phyloP scores from a whole-genome alignment of 2,113 vertebrate species.

The Gallinago media region DNA sequence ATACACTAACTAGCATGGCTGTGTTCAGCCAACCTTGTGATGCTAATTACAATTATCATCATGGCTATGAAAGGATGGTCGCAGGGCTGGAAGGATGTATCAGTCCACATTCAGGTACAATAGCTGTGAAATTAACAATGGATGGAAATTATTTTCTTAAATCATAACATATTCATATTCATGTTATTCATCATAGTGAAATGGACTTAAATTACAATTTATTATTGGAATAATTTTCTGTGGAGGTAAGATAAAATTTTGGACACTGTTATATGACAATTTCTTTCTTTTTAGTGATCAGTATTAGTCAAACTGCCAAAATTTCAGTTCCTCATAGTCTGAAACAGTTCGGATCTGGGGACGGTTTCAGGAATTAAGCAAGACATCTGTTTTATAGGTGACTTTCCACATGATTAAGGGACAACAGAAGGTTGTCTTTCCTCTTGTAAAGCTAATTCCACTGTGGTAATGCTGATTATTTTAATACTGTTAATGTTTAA shows the following conservation, averaged over 20 bases:
- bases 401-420: background rate
- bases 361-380: background rate
- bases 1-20: background rate
- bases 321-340: background rate
- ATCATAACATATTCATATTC: background rate
- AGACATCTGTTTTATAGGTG: background rate
- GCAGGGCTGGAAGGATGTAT: background rate
- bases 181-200: background rate
- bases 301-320: background rate
- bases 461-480: background rate
- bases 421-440: background rate
- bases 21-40: background rate
- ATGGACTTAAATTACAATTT: background rate
- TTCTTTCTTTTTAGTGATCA: background rate
- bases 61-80: background rate
- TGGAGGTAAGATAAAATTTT: background rate
- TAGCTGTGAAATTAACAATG: background rate
- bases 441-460: background rate
- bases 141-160: background rate
- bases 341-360: background rate
- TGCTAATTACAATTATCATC: background rate
- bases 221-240: background rate
- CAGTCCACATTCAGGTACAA: background rate
- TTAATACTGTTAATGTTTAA: background rate
- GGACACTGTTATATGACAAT: background rate